Evolutionary conservation across 2,797 vertebrate species (phyloP).

Genomic region (Melanogrammus aeglefinus): DNA sequence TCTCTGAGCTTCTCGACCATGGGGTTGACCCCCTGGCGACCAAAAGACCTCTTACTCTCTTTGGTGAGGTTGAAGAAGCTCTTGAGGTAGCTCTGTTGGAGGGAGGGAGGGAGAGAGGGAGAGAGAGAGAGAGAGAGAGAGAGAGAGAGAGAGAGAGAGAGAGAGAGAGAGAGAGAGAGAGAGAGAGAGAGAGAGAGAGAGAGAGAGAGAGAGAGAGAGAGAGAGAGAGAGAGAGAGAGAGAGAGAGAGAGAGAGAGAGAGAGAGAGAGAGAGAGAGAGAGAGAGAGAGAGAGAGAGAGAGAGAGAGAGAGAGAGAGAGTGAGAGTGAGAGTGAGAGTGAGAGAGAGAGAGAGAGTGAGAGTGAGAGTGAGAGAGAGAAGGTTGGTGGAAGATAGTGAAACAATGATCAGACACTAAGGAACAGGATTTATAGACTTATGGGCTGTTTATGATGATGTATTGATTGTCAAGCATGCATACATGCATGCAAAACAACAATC

Average conservation of each 20-base stretch:
- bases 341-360: neutral
- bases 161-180: no score
- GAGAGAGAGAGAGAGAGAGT: neutral
- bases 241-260: neutral
- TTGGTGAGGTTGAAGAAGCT: conserved; percentile 77
- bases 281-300: neutral
- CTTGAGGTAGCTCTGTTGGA: conserved; percentile 78
- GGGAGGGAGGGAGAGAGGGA: neutral
- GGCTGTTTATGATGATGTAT: neutral
- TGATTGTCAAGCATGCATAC: no score
- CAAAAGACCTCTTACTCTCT: accelerated
- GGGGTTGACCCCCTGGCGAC: conserved; percentile 21
- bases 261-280: neutral
- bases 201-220: neutral
- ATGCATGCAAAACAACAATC: no score
- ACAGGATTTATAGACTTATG: neutral
- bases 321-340: neutral
- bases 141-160: neutral
- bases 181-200: neutral
- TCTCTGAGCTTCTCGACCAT: conserved; percentile 73
- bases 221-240: neutral
- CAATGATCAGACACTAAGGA: neutral
- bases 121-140: neutral
- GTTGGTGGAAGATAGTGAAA: neutral
- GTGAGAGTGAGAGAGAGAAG: neutral